phyloP scores from a whole-genome alignment of 2,113 vertebrate genomes.

The Pycnonotus jocosus region DNA sequence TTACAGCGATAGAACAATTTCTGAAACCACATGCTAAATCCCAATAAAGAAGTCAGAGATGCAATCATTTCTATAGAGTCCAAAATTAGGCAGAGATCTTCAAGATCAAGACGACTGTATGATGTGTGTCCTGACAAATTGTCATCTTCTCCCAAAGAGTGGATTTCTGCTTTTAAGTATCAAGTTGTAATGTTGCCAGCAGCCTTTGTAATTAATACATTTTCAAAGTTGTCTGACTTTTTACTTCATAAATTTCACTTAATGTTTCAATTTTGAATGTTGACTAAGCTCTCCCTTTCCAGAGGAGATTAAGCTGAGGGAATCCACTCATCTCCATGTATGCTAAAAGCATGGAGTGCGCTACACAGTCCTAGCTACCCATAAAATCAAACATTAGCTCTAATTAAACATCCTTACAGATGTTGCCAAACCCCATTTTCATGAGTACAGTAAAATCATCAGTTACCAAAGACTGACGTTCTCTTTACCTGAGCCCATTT shows the following conservation, averaged over 20 bases:
- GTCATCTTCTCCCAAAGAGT: neutral
- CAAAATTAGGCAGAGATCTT: neutral
- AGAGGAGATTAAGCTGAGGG: neutral
- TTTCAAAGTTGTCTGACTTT: neutral
- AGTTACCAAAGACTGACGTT: neutral
- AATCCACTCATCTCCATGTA: neutral
- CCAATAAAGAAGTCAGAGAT: neutral
- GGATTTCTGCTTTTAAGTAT: neutral
- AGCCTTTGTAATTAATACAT: neutral
- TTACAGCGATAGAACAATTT: neutral
- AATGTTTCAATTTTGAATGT: neutral
- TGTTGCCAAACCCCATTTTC: neutral
- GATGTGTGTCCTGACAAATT: neutral
- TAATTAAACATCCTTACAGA: neutral
- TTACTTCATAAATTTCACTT: neutral
- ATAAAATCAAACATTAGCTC: neutral
- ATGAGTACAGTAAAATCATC: neutral
- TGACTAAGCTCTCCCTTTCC: neutral
- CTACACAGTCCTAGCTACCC: neutral
- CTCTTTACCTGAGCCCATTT: slow-evolving; percentile 88
- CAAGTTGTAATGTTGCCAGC: neutral
- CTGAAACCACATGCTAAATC: neutral
- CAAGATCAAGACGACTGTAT: neutral
- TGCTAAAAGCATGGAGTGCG: neutral
- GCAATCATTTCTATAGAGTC: neutral